These are phyloP conservation scores for Rallus limicola DNA, from an alignment of 2,113 vertebrate genomes.

Conservation along the genomic window DNA sequence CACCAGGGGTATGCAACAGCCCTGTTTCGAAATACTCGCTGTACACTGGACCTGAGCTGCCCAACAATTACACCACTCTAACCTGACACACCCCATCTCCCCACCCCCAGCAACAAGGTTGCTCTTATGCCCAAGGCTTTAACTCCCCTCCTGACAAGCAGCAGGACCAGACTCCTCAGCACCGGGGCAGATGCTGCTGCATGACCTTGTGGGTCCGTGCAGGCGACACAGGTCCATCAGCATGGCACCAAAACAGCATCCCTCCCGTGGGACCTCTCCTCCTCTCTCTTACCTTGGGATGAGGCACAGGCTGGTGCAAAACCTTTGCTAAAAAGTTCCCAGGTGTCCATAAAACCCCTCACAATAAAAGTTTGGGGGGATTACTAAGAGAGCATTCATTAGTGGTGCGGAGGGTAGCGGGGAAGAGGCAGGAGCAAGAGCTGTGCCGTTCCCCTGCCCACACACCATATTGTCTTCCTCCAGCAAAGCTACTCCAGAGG, in stretches of 20 bases:
- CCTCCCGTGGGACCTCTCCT: not conserved
- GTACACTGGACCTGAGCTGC: fast-evolving
- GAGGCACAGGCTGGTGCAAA: not conserved
- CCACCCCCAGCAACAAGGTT: not conserved
- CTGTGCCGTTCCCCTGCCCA: constrained; percentile 8
- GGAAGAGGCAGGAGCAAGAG: constrained; percentile 13
- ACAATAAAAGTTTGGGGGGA: not conserved
- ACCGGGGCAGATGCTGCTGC: not conserved
- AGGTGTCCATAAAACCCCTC: not conserved
- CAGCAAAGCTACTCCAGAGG: constrained; percentile 39
- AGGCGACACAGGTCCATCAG: fast-evolving
- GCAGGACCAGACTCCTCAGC: not conserved
- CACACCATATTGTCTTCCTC: constrained; percentile 58
- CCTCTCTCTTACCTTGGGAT: not conserved
- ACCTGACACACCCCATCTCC: not conserved
- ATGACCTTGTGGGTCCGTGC: not conserved
- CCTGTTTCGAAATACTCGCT: not conserved
- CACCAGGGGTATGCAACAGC: fast-evolving
- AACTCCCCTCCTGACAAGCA: not conserved
- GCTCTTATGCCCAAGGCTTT: not conserved
- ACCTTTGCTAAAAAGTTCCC: not conserved
- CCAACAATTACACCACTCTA: not conserved
- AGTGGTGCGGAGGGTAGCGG: not conserved
- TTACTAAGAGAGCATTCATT: not conserved
- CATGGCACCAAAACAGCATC: not conserved